These are phyloP conservation scores for Thripadectes ignobilis DNA, from an alignment of 2,797 vertebrate species.

Conservation along the genomic window DNA sequence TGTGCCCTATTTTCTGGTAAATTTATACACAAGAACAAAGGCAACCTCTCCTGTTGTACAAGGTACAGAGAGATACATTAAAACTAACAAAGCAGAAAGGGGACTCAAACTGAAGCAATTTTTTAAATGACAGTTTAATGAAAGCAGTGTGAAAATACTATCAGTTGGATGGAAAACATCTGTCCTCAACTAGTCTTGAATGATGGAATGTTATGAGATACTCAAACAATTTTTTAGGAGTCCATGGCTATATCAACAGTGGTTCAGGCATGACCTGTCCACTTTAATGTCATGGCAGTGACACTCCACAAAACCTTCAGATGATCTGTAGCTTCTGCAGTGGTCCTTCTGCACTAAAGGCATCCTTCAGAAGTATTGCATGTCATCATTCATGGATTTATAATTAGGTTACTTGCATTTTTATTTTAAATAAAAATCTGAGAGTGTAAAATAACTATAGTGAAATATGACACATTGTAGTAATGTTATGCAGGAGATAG, in stretches of 20 bases:
- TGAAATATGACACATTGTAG: background rate
- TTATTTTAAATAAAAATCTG: background rate
- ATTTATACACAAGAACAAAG: constrained; percentile 21
- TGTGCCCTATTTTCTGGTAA: background rate
- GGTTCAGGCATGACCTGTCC: constrained; percentile 28
- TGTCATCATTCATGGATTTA: background rate
- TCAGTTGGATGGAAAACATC: constrained; percentile 59
- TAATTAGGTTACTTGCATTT: background rate
- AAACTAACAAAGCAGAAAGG: constrained; percentile 68
- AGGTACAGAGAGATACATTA: constrained; percentile 48
- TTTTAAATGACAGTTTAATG: constrained; percentile 74
- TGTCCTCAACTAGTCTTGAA: constrained; percentile 42
- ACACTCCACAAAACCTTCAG: background rate
- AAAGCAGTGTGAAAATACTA: constrained; percentile 64
- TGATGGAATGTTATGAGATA: constrained; percentile 23
- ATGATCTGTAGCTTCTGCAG: background rate
- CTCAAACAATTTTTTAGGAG: constrained; percentile 33
- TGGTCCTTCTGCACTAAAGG: background rate
- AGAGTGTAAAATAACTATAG: background rate
- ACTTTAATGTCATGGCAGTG: constrained; percentile 24
- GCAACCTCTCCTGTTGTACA: constrained; percentile 22
- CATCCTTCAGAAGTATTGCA: background rate
- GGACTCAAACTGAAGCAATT: constrained; percentile 55
- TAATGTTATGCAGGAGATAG: background rate
- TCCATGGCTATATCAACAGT: constrained; percentile 23